phyloP scores from a whole-genome alignment of 2,797 vertebrate species.

The Macroramphosus scolopax region DNA sequence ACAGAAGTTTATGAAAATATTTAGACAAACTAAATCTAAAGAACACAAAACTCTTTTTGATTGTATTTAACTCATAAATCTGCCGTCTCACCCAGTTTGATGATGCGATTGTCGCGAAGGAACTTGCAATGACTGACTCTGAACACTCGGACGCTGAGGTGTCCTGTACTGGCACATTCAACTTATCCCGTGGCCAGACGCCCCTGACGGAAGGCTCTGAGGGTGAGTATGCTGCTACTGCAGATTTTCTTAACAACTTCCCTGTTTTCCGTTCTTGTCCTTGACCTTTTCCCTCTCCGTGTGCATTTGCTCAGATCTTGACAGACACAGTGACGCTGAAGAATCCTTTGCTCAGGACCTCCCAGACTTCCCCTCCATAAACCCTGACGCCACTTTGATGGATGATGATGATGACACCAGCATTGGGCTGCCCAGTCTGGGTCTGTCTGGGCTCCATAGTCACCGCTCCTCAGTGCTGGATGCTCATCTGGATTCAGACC shows the following conservation, averaged over 20 bases:
- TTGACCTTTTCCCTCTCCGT: slow-evolving; percentile 7
- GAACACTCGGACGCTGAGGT: slow-evolving; percentile 96
- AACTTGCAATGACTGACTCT: slow-evolving; percentile 90
- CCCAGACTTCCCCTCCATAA: slow-evolving; percentile 95
- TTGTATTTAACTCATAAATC: not conserved
- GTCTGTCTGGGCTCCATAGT: slow-evolving; percentile 45
- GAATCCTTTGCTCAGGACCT: slow-evolving; percentile 96
- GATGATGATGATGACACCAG: slow-evolving; percentile 92
- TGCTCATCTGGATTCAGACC: slow-evolving; percentile 77
- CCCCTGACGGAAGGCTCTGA: slow-evolving; percentile 96
- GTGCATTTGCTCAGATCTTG: slow-evolving; percentile 78
- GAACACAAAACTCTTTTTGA: no score
- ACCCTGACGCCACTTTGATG: slow-evolving; percentile 87
- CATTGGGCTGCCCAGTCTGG: slow-evolving; percentile 89
- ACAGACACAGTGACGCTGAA: slow-evolving; percentile 94
- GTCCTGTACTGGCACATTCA: slow-evolving; percentile 95
- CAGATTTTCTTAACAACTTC: slow-evolving; percentile 13
- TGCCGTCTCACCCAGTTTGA: slow-evolving; percentile 82
- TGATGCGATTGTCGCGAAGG: slow-evolving; percentile 86
- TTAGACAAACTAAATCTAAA: not conserved
- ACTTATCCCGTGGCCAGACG: slow-evolving; percentile 93
- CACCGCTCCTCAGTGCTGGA: slow-evolving; percentile 73
- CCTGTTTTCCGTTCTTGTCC: not conserved
- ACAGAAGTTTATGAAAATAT: not conserved
- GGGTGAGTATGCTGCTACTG: slow-evolving; percentile 58